Percentiles rank a stretch among this genome's conserved stretches.
phyloP scores from a whole-genome alignment of 2,797 vertebrate genomes.

The Megaceryle alcyon region DNA sequence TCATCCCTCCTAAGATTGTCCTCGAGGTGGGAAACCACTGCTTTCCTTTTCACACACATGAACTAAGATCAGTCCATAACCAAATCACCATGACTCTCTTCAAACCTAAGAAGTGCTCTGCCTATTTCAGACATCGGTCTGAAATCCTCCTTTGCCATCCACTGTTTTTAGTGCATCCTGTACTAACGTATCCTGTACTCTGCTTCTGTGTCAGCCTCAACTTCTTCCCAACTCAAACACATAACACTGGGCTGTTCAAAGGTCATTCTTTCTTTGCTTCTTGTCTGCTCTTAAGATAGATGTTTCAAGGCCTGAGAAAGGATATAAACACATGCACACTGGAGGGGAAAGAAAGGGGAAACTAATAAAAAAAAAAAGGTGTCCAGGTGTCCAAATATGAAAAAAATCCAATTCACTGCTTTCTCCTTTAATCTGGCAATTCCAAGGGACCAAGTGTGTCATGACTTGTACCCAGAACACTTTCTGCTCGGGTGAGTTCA shows the following conservation, averaged over 20 bases:
- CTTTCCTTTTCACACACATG: neutral
- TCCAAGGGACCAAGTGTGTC: constrained; percentile 56
- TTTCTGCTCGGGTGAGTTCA: constrained; percentile 78
- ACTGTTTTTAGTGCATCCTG: neutral
- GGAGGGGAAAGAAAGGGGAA: too few relatives aligned
- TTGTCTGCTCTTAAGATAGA: constrained; percentile 4
- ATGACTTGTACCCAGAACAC: constrained; percentile 51
- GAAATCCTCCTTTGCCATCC: neutral
- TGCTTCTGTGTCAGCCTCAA: neutral
- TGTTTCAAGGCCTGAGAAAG: neutral
- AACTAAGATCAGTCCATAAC: neutral
- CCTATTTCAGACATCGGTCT: neutral
- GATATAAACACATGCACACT: neutral
- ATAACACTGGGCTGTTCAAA: neutral
- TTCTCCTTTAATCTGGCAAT: constrained; percentile 28
- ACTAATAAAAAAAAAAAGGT: neutral
- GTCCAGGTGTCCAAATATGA: constrained; percentile 22
- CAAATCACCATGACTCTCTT: neutral
- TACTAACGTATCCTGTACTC: neutral
- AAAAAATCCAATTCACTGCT: neutral
- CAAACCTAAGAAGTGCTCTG: neutral
- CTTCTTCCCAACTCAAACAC: neutral
- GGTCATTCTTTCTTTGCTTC: constrained; percentile 27
- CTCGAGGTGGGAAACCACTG: neutral
- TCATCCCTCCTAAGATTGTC: neutral